A percentile compares a stretch with the other conserved stretches of the same genome.
These are phyloP conservation scores for Ophion ventricosus DNA, from an alignment of 2,888 invertebrate genomes.

Conservation along the genomic window DNA sequence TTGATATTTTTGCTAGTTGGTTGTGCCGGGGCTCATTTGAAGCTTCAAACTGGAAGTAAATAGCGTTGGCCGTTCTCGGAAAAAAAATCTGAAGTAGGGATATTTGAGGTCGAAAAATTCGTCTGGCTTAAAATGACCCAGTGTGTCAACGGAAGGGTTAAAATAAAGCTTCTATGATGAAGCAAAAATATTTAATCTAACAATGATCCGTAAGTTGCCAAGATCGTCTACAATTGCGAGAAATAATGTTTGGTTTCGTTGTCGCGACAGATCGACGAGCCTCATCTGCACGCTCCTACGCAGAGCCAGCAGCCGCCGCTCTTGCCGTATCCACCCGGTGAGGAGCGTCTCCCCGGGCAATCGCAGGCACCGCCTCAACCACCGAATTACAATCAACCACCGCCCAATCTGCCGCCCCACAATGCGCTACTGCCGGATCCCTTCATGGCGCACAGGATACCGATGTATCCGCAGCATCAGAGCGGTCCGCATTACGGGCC, in stretches of 20 bases:
- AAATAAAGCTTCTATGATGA: background rate
- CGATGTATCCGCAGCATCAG: slow-evolving; percentile 80
- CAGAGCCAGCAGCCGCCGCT: slow-evolving; percentile 78
- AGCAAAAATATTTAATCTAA: background rate
- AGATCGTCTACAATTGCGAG: background rate
- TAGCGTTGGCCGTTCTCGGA: too few species aligned
- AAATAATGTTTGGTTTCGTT: background rate
- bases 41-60: too few species aligned
- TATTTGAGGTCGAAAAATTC: too few species aligned
- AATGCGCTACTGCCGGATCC: slow-evolving; percentile 80
- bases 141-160: too few species aligned
- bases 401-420: slow-evolving; percentile 77
- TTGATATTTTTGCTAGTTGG: too few species aligned
- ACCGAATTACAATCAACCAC: slow-evolving; percentile 77
- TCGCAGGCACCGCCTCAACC: slow-evolving; percentile 73
- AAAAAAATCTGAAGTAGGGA: too few species aligned
- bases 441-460: slow-evolving; percentile 80
- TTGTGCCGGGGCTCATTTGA: too few species aligned
- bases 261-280: slow-evolving; percentile 78
- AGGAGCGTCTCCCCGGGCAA: slow-evolving; percentile 78
- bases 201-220: background rate
- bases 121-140: too few species aligned
- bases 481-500: slow-evolving; percentile 68
- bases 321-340: slow-evolving; percentile 81
- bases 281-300: slow-evolving; percentile 78